Base-by-base conservation (phyloP, 2,888 invertebrate species). In the Ellobium chinense region DNA sequence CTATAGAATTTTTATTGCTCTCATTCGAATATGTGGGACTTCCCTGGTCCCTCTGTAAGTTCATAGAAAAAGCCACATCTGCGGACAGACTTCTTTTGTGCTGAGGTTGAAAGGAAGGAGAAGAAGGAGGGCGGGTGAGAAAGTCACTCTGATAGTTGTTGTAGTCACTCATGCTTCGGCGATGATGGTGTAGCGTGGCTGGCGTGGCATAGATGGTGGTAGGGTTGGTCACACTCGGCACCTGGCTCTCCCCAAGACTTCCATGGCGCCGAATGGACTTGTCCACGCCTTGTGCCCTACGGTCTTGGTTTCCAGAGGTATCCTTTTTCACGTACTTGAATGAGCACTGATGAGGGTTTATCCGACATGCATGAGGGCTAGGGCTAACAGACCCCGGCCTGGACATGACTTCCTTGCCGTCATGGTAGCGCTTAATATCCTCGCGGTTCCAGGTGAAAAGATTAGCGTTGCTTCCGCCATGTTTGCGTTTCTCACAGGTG, bases 1-100 rank as follows among this genome's bases (percentile, higher is more conserved):
- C 72, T 56, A 72, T 12, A 31, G 72, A 72, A 65, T 70, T 73
- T 37, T 36, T 78, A 31, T 70, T 78, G 72, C 78, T 73, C 36
- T 39, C 65, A 18, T 65, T 73, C 7, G 56, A 72, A n/a, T 46
- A 78, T 9, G 65, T 56, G 18, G 65, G 65, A 34, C 56, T 78
- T 14, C n/a, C n/a, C 21, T 34, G 27, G 14, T 77, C 77, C 12
- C 29, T n/a, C 18, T 36, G 77, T 37, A 68, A 14, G n/a, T 69
- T 77, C 3, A 68, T 27, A 21, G 54, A 54, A 21, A 39, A 29
- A 0, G 74, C 21, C 18, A 66, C 14, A 27, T 73, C 80, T 37
- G 80, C 60, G 24, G 80, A 74, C 7, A 74, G 5, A n/a, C 80
- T 74, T 60, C 74, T 60, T 14, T 68, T 27, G 14, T 74, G 68